phyloP scores from a whole-genome alignment of 2,888 invertebrate species.

The Nebria salina region DNA sequence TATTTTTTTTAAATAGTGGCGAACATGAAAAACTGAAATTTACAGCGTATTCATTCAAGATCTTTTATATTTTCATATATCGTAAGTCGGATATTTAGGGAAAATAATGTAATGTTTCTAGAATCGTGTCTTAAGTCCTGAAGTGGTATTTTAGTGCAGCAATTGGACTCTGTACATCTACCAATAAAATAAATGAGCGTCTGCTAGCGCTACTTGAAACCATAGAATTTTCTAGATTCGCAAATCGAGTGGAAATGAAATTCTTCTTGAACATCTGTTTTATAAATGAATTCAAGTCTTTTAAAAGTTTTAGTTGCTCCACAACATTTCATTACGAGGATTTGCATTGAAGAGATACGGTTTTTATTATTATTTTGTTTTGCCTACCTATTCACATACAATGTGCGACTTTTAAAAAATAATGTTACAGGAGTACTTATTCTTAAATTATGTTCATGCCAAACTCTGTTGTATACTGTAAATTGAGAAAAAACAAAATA shows the following conservation, averaged over 20 bases:
- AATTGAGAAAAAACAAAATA: too few relatives aligned
- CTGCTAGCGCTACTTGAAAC: constrained; percentile 4
- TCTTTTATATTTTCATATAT: neutral
- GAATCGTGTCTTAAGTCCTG: neutral
- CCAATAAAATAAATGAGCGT: constrained; percentile 16
- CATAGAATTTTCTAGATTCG: constrained; percentile 5
- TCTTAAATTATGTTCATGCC: neutral
- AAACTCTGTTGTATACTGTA: too few relatives aligned
- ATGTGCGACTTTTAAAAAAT: neutral
- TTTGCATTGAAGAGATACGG: neutral
- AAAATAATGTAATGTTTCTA: neutral
- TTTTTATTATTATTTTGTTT: neutral
- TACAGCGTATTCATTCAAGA: too few relatives aligned
- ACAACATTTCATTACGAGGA: neutral
- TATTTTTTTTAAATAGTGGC: too few relatives aligned
- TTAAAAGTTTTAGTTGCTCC: neutral
- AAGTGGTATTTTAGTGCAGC: neutral
- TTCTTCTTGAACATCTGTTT: constrained; percentile 5
- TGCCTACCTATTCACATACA: neutral
- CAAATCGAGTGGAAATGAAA: constrained; percentile 17
- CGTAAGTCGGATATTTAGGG: neutral
- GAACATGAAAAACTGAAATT: too few relatives aligned
- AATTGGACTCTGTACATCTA: neutral
- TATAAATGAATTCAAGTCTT: neutral
- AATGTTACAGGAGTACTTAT: neutral